A percentile compares a stretch with the other conserved stretches of the same genome.
phyloP scores from a whole-genome alignment of 2,888 invertebrate species.

The Epirrita christyi region DNA sequence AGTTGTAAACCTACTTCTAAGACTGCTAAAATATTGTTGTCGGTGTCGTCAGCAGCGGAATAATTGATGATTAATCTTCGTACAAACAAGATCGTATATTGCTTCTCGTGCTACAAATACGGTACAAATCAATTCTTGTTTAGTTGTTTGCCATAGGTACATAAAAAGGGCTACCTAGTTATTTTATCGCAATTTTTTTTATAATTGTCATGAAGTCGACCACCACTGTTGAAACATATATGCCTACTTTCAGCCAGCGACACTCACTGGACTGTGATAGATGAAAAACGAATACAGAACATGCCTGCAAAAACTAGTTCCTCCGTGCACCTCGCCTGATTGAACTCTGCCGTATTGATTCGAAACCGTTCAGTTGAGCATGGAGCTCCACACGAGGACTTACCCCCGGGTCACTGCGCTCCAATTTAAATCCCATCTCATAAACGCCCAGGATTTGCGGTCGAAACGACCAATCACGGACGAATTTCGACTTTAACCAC shows the following conservation, averaged over 20 bases:
- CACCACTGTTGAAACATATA: too few species aligned
- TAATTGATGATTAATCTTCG: constrained; percentile 28
- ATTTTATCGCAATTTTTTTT: too few species aligned
- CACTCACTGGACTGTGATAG: too few species aligned
- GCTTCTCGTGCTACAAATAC: background rate
- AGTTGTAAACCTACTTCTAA: too few species aligned
- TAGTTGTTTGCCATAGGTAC: background rate
- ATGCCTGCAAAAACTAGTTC: too few species aligned
- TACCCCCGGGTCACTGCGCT: constrained; percentile 57
- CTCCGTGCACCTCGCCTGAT: constrained; percentile 24
- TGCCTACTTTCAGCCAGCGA: too few species aligned
- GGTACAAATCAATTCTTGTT: background rate
- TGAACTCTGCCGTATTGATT: constrained; percentile 36
- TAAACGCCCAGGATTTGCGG: constrained; percentile 44
- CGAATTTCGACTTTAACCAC: constrained; percentile 36
- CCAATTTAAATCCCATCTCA: constrained; percentile 63
- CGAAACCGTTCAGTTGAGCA: constrained; percentile 26
- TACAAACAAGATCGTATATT: constrained; percentile 1
- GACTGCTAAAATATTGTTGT: constrained; percentile 12
- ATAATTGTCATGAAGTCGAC: too few species aligned
- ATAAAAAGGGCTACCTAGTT: too few species aligned
- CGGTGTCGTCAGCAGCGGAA: constrained; percentile 14
- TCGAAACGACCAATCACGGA: constrained; percentile 23
- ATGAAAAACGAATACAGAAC: too few species aligned
- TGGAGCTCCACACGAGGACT: constrained; percentile 17